phyloP scores from a whole-genome alignment of 1,140 invertebrate species.

The Rhagoletis pomonella region DNA sequence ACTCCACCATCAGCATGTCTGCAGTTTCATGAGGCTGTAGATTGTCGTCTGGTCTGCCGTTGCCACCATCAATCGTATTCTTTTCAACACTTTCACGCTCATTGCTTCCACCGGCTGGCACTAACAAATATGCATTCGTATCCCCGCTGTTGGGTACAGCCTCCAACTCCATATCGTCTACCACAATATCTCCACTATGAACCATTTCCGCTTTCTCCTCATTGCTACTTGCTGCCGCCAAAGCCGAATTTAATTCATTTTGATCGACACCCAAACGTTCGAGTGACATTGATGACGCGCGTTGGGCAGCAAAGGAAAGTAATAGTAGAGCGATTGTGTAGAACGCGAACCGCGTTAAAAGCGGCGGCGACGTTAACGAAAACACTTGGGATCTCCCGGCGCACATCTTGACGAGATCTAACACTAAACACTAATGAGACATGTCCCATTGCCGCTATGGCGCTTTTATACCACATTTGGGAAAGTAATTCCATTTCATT shows the following conservation, averaged over 20 bases:
- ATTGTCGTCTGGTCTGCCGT: slow-evolving; percentile 10
- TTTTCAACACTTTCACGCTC: slow-evolving; percentile 61
- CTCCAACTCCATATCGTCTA: slow-evolving; percentile 68
- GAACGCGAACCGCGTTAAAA: slow-evolving; percentile 47
- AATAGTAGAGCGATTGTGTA: slow-evolving; percentile 35
- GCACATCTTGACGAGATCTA: slow-evolving; percentile 73
- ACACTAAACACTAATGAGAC: slow-evolving; percentile 74
- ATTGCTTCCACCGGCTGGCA: slow-evolving; percentile 63
- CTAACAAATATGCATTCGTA: slow-evolving; percentile 65
- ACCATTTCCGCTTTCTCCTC: neutral
- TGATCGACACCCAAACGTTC: slow-evolving; percentile 68
- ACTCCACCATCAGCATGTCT: slow-evolving; percentile 71
- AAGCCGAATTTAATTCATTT: slow-evolving; percentile 62
- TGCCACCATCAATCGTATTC: slow-evolving; percentile 61
- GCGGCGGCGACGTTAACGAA: slow-evolving; percentile 39
- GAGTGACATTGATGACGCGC: slow-evolving; percentile 63
- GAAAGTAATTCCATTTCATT: slow-evolving; percentile 69
- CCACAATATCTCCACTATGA: slow-evolving; percentile 50
- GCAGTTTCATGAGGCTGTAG: slow-evolving; percentile 35
- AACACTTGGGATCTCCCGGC: slow-evolving; percentile 66
- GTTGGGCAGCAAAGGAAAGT: slow-evolving; percentile 19
- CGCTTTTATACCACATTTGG: slow-evolving; percentile 72
- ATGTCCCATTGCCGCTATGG: slow-evolving; percentile 71
- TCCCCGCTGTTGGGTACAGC: slow-evolving; percentile 62
- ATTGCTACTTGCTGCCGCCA: slow-evolving; percentile 4